These are phyloP conservation scores for Sarcophaga peregrina DNA, from an alignment of 1,140 invertebrate genomes.

Conservation along the genomic window DNA sequence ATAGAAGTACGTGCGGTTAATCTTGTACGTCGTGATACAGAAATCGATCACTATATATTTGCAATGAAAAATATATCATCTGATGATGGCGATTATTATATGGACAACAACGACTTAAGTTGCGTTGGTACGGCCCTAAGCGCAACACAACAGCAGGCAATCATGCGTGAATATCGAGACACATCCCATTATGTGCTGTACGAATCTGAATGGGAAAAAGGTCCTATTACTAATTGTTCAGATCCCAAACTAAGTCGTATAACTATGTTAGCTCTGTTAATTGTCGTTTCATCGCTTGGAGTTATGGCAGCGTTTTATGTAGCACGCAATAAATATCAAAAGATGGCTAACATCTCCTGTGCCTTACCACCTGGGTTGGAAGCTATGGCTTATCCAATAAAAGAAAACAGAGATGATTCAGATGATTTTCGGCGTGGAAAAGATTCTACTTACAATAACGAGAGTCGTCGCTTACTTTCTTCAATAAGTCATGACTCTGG, in stretches of 20 bases:
- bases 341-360: conserved; percentile 33
- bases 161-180: not conserved
- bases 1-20: conserved; percentile 41
- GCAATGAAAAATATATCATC: not conserved
- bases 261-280: conserved; percentile 29
- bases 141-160: not conserved
- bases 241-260: conserved; percentile 30
- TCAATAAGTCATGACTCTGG: conserved; percentile 34
- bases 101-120: conserved; percentile 21
- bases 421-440: not conserved
- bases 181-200: conserved; percentile 3
- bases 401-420: not conserved
- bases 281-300: conserved; percentile 23
- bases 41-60: conserved; percentile 36
- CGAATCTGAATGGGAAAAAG: conserved; percentile 31
- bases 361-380: conserved; percentile 25
- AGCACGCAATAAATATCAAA: conserved; percentile 32
- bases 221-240: conserved; percentile 5
- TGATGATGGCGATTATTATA: conserved; percentile 1
- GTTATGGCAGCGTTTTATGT: conserved; percentile 34
- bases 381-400: conserved; percentile 10
- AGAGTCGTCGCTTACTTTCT: conserved; percentile 29
- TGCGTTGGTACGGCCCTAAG: not conserved
- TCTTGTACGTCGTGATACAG: conserved; percentile 34
- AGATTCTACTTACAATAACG: conserved; percentile 15